Conservation (phyloP, 2,113 vertebrate species). For the Epinephelus fuscoguttatus region DNA sequence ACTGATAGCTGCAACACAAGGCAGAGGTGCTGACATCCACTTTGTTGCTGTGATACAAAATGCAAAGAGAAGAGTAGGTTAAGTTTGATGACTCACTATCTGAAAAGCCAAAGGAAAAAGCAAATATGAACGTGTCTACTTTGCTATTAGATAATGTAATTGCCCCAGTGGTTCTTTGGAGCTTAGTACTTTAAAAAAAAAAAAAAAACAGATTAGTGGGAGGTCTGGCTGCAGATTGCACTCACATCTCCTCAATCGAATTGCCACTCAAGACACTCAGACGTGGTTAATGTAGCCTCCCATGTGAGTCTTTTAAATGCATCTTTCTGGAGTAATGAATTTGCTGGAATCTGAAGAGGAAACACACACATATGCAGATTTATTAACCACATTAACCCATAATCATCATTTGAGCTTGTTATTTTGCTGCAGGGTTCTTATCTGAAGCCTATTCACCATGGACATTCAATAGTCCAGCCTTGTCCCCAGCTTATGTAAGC, state of each 20-base stretch:
- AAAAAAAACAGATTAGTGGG: constrained; percentile 24
- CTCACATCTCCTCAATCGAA: constrained; percentile 3
- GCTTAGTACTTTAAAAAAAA: constrained; percentile 13
- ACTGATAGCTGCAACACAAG: neutral
- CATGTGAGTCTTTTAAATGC: neutral
- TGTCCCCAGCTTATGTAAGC: neutral
- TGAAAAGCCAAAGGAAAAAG: constrained; percentile 26
- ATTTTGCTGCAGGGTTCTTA: neutral
- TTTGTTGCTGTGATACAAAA: constrained; percentile 30
- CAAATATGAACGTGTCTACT: neutral
- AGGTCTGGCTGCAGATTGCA: constrained; percentile 3
- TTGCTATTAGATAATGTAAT: constrained; percentile 20
- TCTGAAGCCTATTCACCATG: neutral
- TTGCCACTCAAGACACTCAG: constrained; percentile 1
- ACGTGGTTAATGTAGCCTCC: neutral
- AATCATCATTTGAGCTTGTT: neutral
- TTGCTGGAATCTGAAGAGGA: neutral
- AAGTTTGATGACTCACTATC: constrained; percentile 8
- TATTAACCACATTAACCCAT: neutral
- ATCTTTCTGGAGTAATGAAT: neutral
- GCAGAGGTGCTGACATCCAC: neutral
- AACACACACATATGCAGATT: neutral
- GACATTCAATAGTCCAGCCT: neutral
- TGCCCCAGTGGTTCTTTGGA: constrained; percentile 11
- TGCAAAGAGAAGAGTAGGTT: neutral